These are phyloP conservation scores for Falco cherrug DNA, from an alignment of 2,797 vertebrate genomes.

Conservation along the genomic window DNA sequence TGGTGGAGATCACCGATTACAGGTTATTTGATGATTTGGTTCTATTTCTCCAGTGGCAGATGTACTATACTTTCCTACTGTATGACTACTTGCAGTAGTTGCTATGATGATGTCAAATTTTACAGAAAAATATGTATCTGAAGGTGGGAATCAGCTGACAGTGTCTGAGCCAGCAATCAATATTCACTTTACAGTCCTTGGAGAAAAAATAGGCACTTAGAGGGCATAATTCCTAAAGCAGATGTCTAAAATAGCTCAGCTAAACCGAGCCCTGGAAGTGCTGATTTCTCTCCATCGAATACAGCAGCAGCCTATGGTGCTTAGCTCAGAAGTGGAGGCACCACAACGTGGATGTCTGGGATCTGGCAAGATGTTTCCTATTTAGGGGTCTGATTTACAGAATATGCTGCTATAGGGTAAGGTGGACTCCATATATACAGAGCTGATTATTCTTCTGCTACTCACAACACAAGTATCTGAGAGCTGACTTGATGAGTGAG, in stretches of 20 bases:
- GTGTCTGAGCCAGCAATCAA: background rate
- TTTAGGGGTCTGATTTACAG: background rate
- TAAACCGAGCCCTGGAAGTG: background rate
- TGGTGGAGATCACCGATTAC: background rate
- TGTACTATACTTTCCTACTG: background rate
- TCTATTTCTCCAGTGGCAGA: background rate
- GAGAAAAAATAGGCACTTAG: conserved; percentile 9
- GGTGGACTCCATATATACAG: rapidly evolving
- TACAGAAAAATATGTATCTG: background rate
- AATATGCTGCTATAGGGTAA: background rate
- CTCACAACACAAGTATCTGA: rapidly evolving
- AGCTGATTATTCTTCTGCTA: background rate
- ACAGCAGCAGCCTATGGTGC: background rate
- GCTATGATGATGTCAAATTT: background rate
- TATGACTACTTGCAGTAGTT: background rate
- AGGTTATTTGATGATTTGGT: background rate
- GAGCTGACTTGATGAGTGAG: background rate
- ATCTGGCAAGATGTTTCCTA: background rate
- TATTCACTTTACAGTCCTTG: conserved; percentile 1
- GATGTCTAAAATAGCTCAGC: conserved; percentile 28
- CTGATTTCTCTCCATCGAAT: background rate
- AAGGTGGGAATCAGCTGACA: background rate
- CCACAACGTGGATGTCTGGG: background rate
- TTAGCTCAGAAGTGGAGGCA: background rate
- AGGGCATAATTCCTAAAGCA: conserved; percentile 2